Conservation (phyloP, 2,888 invertebrate species). For the Perdita meconis region DNA sequence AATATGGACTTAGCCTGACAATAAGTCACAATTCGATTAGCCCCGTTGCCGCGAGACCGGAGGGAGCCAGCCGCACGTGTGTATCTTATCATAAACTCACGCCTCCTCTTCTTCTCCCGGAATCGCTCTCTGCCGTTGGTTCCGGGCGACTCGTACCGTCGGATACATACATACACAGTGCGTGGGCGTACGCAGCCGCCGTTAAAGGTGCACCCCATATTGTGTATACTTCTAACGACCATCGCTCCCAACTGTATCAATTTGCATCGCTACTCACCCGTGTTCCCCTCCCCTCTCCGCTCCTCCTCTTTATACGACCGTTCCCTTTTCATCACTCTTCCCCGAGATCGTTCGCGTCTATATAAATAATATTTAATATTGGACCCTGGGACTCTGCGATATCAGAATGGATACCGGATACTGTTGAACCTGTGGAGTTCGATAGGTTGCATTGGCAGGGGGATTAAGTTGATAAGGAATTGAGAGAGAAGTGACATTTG, state of each 20-base stretch:
- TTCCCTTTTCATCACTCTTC: background rate
- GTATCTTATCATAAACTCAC: constrained; percentile 71
- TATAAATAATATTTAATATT: constrained; percentile 1
- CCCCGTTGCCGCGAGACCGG: constrained; percentile 48
- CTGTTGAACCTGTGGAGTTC: background rate
- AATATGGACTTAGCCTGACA: constrained; percentile 46
- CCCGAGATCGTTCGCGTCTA: background rate
- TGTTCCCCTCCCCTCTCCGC: constrained; percentile 2
- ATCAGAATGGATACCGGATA: background rate
- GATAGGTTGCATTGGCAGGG: background rate
- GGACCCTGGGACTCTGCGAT: background rate
- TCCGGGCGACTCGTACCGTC: constrained; percentile 43
- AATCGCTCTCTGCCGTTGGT: constrained; percentile 57
- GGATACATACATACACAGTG: constrained; percentile 31
- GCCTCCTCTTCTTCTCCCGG: constrained; percentile 69
- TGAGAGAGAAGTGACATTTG: too few relatives aligned
- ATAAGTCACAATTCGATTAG: constrained; percentile 70
- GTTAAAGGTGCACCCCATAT: constrained; percentile 69
- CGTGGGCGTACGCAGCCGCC: constrained; percentile 62
- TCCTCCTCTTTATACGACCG: too few relatives aligned
- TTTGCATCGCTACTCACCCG: constrained; percentile 50
- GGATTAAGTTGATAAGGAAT: too few relatives aligned
- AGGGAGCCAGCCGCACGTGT: constrained; percentile 51
- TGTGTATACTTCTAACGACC: constrained; percentile 57
- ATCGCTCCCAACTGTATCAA: constrained; percentile 64